These are phyloP conservation scores for Indicator maculatus DNA, from an alignment of 2,113 vertebrate species.

Conservation along the genomic window DNA sequence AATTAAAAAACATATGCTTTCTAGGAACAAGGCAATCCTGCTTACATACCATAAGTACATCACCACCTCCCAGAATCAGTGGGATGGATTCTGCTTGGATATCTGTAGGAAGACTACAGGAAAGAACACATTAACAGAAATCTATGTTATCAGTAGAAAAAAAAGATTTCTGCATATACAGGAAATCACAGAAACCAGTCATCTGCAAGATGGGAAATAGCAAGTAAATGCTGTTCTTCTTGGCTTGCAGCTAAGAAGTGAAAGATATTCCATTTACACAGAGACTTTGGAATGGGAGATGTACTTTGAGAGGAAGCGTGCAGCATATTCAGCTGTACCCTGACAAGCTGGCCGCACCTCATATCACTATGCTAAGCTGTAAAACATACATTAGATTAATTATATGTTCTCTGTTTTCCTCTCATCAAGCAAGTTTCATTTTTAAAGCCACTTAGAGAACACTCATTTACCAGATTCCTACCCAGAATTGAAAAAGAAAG, in stretches of 20 bases:
- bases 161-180: not conserved
- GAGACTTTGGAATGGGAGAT: not conserved
- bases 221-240: not conserved
- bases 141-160: not conserved
- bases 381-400: not conserved
- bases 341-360: not conserved
- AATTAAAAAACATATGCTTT: not conserved
- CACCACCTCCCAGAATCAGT: conserved; percentile 93
- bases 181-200: not conserved
- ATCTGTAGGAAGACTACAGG: conserved; percentile 91
- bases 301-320: not conserved
- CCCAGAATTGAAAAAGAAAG: not conserved
- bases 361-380: not conserved
- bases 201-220: not conserved
- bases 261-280: not conserved
- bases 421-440: not conserved
- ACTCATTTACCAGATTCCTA: not conserved
- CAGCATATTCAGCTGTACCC: not conserved
- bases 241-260: not conserved
- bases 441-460: not conserved
- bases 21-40: not conserved
- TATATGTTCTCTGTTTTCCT: not conserved
- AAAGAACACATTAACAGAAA: not conserved
- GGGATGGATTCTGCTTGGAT: conserved; percentile 98
- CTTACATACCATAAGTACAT: conserved; percentile 95